A percentile compares a stretch with the other conserved stretches of the same genome.
These are phyloP conservation scores for Drosophila macrospina DNA, from an alignment of 2,888 invertebrate genomes.

Conservation along the genomic window DNA sequence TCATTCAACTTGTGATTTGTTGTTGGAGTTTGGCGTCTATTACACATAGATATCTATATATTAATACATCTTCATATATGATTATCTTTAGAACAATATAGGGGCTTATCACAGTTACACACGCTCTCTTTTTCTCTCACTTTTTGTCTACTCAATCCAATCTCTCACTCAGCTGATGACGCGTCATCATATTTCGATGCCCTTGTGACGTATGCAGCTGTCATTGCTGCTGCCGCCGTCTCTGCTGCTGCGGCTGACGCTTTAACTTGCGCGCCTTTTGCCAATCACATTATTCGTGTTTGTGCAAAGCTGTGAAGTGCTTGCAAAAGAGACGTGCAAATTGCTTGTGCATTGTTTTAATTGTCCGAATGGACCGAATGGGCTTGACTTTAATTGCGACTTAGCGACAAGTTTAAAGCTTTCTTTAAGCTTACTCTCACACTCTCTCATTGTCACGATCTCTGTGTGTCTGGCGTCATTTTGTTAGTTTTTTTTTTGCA, in stretches of 20 bases:
- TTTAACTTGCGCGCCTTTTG: constrained; percentile 51
- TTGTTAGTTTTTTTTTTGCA: constrained; percentile 32
- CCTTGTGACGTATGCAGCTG: constrained; percentile 58
- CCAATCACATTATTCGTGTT: constrained; percentile 27
- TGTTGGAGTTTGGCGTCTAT: constrained; percentile 15
- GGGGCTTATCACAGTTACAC: constrained; percentile 35
- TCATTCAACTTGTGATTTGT: constrained; percentile 58
- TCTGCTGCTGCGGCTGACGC: constrained; percentile 17
- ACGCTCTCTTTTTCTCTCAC: neutral
- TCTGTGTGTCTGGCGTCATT: constrained; percentile 18
- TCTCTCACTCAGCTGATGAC: constrained; percentile 53
- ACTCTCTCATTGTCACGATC: neutral
- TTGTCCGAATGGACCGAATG: constrained; percentile 21
- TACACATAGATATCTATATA: constrained; percentile 14
- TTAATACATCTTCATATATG: neutral
- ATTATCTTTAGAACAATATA: constrained; percentile 9
- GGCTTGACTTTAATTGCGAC: constrained; percentile 46
- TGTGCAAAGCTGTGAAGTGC: constrained; percentile 33
- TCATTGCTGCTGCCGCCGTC: neutral
- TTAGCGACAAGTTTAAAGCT: constrained; percentile 26
- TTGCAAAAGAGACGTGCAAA: constrained; percentile 36
- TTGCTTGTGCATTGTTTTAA: constrained; percentile 36
- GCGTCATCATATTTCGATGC: constrained; percentile 53
- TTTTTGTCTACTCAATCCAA: neutral
- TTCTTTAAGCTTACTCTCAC: constrained; percentile 23